Base-by-base conservation (phyloP, 2,113 vertebrate species). In the Lepus timidus region DNA sequence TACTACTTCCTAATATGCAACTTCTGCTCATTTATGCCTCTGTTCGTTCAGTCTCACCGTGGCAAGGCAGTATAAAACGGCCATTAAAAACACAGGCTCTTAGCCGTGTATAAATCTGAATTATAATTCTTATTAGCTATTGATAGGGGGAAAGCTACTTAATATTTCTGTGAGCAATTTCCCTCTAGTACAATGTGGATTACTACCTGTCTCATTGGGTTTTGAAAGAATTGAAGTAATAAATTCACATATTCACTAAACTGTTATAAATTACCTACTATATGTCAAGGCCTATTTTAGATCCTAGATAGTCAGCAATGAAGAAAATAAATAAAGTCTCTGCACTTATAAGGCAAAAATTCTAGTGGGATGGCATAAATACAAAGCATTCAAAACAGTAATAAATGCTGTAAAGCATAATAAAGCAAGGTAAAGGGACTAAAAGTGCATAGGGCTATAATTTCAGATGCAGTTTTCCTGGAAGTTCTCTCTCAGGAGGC, bases 71-170 rank as follows among this genome's bases (percentile, higher is more conserved):
- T 79, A 29, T 80, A 68, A 88, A 86, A 52, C 78, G 19, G 6
- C 74, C 9, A 51, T 79, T 83, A 89, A 85, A 89, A 91, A 89
- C 82, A 27, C 67, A 91, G 51, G 36, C 74, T 70, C 12, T 85
- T 55, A 74, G 23, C 1, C 16, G 10, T 0, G 3, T 79, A 65
- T 33, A 92, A 83, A 87, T 86, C 17, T 80, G 58, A 74, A 70
- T 94, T 95, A 31, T 33, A 90, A 51, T 36, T 84, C 61, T 88
- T 93, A 84, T 87, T 95, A 75, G 10, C 22, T 70, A 49, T 31
- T 51, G 36, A 65, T 33, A 23, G 17, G 76, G 23, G 9, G 79
- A 75, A 86, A 94, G 5, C 9, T 62, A 55, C 83, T 89, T 62
- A 89, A 92, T 86, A 92, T 83, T 75, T 83, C 10, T 70, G 7